Conservation (phyloP, 2,888 invertebrate species). For the Priocnemis perturbator region DNA sequence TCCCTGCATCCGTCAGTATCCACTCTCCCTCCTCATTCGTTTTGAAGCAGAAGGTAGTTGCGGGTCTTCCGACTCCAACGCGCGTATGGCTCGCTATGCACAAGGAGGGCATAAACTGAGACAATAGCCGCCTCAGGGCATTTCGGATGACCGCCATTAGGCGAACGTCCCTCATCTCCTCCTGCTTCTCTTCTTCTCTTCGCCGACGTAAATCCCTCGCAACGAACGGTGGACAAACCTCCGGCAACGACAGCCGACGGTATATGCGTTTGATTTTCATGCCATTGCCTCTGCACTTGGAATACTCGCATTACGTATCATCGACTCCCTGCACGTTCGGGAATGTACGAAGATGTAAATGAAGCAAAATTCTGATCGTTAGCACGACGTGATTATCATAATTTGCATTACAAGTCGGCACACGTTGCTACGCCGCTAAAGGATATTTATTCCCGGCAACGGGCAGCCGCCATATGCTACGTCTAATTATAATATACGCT, state of each 20-base stretch:
- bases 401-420: conserved; percentile 2
- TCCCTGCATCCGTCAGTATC: not conserved
- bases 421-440: conserved; percentile 9
- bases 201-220: conserved; percentile 8
- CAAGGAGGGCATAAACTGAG: conserved; percentile 66
- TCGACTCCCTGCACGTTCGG: too few relatives aligned
- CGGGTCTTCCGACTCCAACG: conserved; percentile 26
- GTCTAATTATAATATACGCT: too few relatives aligned
- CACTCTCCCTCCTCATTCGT: conserved; percentile 28
- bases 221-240: conserved; percentile 29
- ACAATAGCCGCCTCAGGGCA: conserved; percentile 66
- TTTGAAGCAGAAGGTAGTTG: conserved; percentile 38
- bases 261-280: conserved; percentile 36
- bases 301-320: too few relatives aligned
- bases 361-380: too few relatives aligned
- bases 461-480: too few relatives aligned
- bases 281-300: conserved; percentile 6
- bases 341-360: too few relatives aligned
- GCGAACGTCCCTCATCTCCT: conserved; percentile 45
- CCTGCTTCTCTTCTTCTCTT: conserved; percentile 30
- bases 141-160: conserved; percentile 64
- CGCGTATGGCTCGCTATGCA: conserved; percentile 46
- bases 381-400: too few relatives aligned
- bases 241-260: conserved; percentile 18
- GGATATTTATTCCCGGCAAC: conserved; percentile 14